Base-by-base conservation (phyloP, 2,113 vertebrate species). In the Eudyptes chrysolophus region DNA sequence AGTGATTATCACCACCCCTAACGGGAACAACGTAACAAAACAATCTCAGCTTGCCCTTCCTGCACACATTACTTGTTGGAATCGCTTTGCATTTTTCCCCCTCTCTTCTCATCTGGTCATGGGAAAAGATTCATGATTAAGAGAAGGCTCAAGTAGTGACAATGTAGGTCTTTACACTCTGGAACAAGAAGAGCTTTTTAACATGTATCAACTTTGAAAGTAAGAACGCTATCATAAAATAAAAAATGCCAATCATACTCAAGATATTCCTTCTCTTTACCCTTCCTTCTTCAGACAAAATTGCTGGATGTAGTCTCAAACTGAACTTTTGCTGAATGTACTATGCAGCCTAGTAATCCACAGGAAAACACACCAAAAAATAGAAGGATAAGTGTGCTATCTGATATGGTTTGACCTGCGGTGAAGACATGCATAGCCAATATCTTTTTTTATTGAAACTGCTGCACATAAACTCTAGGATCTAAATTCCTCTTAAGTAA, bases 161-260 rank as follows among this genome's bases (percentile, higher is more conserved):
- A 83, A n/a, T 36, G 29, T 52, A 57, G 8, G 8, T 46, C 55
- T 54, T 70, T 30, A 36, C 40, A 27, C 8, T 57, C 49, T 34
- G 27, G 32, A 90, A 66, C 14, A 78, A 52, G 48, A 69, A 34
- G 18, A 54, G 4, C 11, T 87, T 92, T 89, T 89, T 40, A 38
- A 48, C 2, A 0, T 13, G 3, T 62, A 12, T 49, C 38, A 51
- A 14, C 32, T 87, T 48, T 0, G 29, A 24, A 62, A 32, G n/a
- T 55, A 55, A 78, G 16, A 85, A 71, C 7, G 10, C 8, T 76
- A 13, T n/a, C 3, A 4, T 24, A 70, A 78, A 49, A 82, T 68
- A 8, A 11, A 84, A 83, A 79, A 68, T 58, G 4, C 5, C 54
- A 11, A n/a, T 58, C 16, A 30, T 62, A 10, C 10, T 70, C 18